Evolutionary conservation across 2,888 invertebrate species (phyloP).

Genomic region (Hyles lineata): DNA sequence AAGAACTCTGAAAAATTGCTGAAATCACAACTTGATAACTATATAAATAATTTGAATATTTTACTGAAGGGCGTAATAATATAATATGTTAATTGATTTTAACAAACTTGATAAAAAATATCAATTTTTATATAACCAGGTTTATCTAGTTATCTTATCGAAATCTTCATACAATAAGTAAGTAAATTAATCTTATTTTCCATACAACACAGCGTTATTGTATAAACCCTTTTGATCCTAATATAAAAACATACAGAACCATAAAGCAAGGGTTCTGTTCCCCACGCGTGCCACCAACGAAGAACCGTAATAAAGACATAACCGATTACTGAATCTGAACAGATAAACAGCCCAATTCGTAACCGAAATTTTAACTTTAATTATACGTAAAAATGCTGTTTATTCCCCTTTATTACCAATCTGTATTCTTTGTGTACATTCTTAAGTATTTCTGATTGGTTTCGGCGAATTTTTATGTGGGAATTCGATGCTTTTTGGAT

Average conservation of each 20-base stretch:
- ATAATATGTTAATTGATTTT: too few species aligned
- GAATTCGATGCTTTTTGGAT: background rate
- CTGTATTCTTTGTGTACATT: conserved; percentile 5
- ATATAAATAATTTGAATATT: too few species aligned
- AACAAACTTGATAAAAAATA: too few species aligned
- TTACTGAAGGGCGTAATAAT: too few species aligned
- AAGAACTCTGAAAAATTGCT: too few species aligned
- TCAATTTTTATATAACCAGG: too few species aligned
- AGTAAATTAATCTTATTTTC: too few species aligned
- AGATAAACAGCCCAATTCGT: conserved; percentile 53
- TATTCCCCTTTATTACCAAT: conserved; percentile 5
- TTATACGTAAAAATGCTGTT: conserved; percentile 21
- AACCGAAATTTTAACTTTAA: conserved; percentile 29
- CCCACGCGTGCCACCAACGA: conserved; percentile 66
- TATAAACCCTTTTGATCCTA: too few species aligned
- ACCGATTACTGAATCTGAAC: conserved; percentile 47
- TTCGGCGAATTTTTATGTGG: conserved; percentile 9
- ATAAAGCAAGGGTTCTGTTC: conserved; percentile 5
- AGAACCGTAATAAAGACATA: conserved; percentile 73
- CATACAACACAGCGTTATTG: too few species aligned
- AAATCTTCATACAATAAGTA: too few species aligned
- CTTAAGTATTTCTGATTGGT: conserved; percentile 10
- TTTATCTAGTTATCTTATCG: too few species aligned
- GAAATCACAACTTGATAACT: too few species aligned
- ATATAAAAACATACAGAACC: background rate